Conservation (phyloP, 1,140 invertebrate genomes). For the Papilio aristodemus region DNA sequence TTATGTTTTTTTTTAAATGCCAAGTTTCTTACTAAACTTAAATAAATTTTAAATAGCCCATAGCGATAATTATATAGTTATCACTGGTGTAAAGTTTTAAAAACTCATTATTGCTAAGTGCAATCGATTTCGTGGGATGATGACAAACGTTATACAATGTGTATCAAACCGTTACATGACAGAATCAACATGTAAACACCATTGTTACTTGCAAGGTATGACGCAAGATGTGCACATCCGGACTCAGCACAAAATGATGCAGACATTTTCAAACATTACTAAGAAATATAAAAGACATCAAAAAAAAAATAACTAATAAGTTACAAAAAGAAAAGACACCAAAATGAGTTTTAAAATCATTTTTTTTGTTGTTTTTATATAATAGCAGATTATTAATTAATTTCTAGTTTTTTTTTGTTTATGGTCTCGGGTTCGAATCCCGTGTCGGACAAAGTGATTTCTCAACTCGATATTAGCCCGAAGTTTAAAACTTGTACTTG, state of each 20-base stretch:
- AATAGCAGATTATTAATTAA: no score
- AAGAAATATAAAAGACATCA: neutral
- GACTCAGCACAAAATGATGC: neutral
- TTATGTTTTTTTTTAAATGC: no score
- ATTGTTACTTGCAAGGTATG: conserved; percentile 1
- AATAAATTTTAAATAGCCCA: no score
- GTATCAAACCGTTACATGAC: conserved; percentile 3
- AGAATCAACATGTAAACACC: conserved; percentile 8
- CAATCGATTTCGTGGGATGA: neutral
- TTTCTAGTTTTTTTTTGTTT: no score
- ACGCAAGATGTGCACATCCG: conserved; percentile 1
- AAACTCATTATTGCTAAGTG: neutral
- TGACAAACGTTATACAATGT: conserved; percentile 3
- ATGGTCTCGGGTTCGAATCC: no score
- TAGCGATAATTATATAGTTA: no score
- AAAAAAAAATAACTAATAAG: neutral
- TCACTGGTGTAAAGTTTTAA: neutral
- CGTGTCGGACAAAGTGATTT: no score
- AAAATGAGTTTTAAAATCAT: neutral
- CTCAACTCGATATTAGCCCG: no score
- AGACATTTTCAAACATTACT: conserved; percentile 1
- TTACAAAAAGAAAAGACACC: neutral
- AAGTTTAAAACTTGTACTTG: no score
- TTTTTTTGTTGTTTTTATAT: no score
- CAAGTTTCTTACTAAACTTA: no score